These are phyloP conservation scores for Petrolisthes manimaculis DNA, from an alignment of 2,888 invertebrate genomes.

Conservation along the genomic window DNA sequence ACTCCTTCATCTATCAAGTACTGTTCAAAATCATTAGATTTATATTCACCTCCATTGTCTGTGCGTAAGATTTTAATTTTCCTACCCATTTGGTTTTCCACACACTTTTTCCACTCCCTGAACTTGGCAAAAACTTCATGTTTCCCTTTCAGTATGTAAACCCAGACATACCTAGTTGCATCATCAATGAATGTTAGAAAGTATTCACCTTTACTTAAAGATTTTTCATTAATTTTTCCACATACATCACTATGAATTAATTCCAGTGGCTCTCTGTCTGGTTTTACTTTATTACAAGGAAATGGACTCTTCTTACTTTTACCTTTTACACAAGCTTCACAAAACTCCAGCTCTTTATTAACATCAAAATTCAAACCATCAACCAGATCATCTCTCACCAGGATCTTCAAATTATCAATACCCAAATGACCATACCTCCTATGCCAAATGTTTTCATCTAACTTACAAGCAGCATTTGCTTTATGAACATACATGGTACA, in stretches of 20 bases:
- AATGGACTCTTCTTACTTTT: constrained; percentile 37
- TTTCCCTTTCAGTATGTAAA: constrained; percentile 46
- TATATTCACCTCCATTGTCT: constrained; percentile 52
- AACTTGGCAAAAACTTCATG: constrained; percentile 31
- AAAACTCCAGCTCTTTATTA: constrained; percentile 30
- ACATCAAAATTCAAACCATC: constrained; percentile 27
- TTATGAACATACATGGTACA: constrained; percentile 30
- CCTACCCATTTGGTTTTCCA: constrained; percentile 16
- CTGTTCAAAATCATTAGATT: constrained; percentile 20
- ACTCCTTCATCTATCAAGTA: constrained; percentile 26
- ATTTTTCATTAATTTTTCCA: constrained; percentile 39
- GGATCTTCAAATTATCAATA: constrained; percentile 25
- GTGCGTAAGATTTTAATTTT: constrained; percentile 42
- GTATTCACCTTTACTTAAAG: constrained; percentile 27
- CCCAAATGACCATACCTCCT: constrained; percentile 32
- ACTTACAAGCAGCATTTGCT: constrained; percentile 19
- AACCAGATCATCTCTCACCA: constrained; percentile 20
- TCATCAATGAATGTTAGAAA: constrained; percentile 40
- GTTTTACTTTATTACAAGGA: constrained; percentile 24
- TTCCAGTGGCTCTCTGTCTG: constrained; percentile 27
- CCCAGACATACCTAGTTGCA: constrained; percentile 36
- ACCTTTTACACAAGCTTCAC: constrained; percentile 12
- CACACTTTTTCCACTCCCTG: constrained; percentile 35
- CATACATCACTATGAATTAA: constrained; percentile 37
- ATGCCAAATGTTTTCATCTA: constrained; percentile 28